Base-by-base conservation (phyloP, 1,140 invertebrate species). In the Musca domestica region DNA sequence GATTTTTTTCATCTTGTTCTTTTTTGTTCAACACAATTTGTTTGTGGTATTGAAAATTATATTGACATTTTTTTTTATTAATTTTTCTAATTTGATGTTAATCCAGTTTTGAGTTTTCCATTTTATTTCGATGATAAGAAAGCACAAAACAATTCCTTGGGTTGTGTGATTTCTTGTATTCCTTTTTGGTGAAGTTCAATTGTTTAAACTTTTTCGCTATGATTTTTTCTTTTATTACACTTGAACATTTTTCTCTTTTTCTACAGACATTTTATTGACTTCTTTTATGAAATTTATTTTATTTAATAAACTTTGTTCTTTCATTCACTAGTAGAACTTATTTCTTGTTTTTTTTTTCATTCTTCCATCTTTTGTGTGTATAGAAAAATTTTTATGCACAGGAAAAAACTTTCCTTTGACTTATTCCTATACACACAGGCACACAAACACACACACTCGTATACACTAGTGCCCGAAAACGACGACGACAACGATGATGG, bases 351-450 rank as follows among this genome's bases (percentile, higher is more conserved):
- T 22, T 41, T 34, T 61, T 34, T 61, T 34, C 10, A 34, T 41
- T 61, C 20, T 30, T 58, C 6, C 27, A 61, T 61, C 19, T 61
- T 41, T 41, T 12, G 15, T 41, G 27, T 27, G 34, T 61, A 61
- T 61, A 61, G 56, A 61, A 61, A 61, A 61, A 20, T 19, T 61
- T 61, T 34, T 61, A 61, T 61, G 56, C 56, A 61, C 56, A 34
- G 19, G 27, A 61, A 61, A 61, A 56, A 56, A 61, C 56, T 61
- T 61, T 61, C 56, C 56, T 61, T 61, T 61, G 56, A 61, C n/a
- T 61, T 34, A 34, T 61, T 61, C 20, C 56, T 61, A 61, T 27
- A 58, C 54, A 58, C 54, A 58, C 54, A 58, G 15, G 15, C 15
- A 48, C 47, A 48, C 17, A 48, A 15, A 23, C 52, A 9, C 9